Conservation (phyloP, 1,140 invertebrate species). For the Cyclargus thomasi region DNA sequence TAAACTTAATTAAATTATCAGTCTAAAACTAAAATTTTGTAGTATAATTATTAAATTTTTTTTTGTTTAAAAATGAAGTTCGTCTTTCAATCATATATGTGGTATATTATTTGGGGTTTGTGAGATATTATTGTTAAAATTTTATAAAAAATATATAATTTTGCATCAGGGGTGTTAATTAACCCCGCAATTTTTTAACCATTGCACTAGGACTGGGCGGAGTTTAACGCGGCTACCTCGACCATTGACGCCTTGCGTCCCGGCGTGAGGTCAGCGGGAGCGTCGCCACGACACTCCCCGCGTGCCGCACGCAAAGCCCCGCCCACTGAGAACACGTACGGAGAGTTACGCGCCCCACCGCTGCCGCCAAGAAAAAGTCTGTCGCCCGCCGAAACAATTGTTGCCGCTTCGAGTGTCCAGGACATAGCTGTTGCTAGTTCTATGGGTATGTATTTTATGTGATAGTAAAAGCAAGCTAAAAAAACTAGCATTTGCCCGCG, state of each 20-base stretch:
- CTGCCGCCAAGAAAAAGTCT: conserved; percentile 65
- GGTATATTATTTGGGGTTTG: no score
- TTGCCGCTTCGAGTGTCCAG: conserved; percentile 50
- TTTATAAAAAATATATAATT: no score
- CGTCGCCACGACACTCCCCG: conserved; percentile 62
- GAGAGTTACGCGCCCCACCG: conserved; percentile 65
- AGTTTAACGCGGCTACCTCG: conserved; percentile 78
- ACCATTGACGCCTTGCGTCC: conserved; percentile 75
- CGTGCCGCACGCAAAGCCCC: conserved; percentile 42
- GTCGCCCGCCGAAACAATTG: conserved; percentile 59
- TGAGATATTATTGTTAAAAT: no score
- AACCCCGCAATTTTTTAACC: neutral
- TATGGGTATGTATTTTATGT: conserved; percentile 32
- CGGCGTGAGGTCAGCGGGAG: conserved; percentile 43
- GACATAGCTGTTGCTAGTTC: conserved; percentile 48
- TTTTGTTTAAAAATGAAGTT: no score
- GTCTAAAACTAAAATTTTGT: no score
- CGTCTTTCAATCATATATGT: no score
- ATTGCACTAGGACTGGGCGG: conserved; percentile 71
- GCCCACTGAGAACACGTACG: conserved; percentile 61
- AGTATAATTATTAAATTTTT: no score
- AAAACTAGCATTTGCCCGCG: neutral
- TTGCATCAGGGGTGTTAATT: neutral
- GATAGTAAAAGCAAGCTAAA: no score
- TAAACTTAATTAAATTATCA: no score